phyloP scores from a whole-genome alignment of 2,113 vertebrate species.

The Takifugu bimaculatus region DNA sequence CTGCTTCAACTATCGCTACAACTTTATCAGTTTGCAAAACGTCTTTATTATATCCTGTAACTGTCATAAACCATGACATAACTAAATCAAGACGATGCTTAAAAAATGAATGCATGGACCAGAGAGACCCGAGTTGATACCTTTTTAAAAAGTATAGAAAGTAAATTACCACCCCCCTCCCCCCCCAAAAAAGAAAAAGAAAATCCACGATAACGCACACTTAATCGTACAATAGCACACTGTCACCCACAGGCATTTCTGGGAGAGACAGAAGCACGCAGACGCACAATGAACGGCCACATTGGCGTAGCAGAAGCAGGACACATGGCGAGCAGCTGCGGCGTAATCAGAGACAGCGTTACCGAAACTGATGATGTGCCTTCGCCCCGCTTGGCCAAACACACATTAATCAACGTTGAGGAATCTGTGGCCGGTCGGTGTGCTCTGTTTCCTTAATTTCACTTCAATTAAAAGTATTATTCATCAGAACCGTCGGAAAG shows the following conservation, averaged over 20 bases:
- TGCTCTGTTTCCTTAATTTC: constrained; percentile 6
- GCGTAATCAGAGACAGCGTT: constrained; percentile 33
- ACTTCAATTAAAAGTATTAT: neutral
- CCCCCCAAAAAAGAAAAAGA: too few relatives aligned
- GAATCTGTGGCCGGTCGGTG: constrained; percentile 9
- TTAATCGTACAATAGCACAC: constrained; percentile 41
- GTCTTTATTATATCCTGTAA: neutral
- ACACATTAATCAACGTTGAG: constrained; percentile 22
- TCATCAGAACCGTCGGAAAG: constrained; percentile 6
- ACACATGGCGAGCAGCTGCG: constrained; percentile 58
- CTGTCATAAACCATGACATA: neutral
- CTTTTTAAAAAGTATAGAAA: constrained; percentile 10
- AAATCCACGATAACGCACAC: constrained; percentile 21
- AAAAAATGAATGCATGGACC: too few relatives aligned
- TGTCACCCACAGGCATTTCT: constrained; percentile 7
- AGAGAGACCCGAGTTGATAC: constrained; percentile 33
- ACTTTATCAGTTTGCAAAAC: neutral
- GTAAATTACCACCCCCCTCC: constrained; percentile 5
- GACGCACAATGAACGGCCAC: constrained; percentile 14
- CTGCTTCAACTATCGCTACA: neutral
- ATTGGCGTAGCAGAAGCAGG: constrained; percentile 19
- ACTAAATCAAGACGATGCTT: neutral
- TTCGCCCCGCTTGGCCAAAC: constrained; percentile 19
- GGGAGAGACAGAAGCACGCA: constrained; percentile 19
- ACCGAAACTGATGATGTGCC: constrained; percentile 34